phyloP scores from a whole-genome alignment of 2,888 invertebrate genomes.

The Andrena marginata region DNA sequence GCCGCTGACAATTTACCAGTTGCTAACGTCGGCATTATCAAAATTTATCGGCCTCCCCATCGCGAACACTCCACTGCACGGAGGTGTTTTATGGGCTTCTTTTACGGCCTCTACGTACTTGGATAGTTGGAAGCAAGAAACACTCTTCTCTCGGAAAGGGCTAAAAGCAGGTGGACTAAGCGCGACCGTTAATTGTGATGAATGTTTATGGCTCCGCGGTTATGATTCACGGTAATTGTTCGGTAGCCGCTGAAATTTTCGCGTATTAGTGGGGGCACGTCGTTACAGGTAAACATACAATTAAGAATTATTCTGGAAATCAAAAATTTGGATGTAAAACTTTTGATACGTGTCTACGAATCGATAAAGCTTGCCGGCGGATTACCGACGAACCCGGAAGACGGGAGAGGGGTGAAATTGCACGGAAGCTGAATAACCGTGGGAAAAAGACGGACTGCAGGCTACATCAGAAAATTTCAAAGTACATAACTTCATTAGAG shows the following conservation, averaged over 20 bases:
- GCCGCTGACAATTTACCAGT: conserved; percentile 64
- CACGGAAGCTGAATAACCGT: conserved; percentile 1
- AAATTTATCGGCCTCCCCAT: conserved; percentile 69
- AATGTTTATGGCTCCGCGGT: background rate
- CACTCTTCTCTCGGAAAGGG: background rate
- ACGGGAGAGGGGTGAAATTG: background rate
- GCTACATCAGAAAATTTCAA: conserved; percentile 50
- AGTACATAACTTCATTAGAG: conserved; percentile 48
- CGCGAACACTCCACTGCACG: conserved; percentile 42
- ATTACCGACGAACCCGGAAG: background rate
- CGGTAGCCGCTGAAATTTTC: background rate
- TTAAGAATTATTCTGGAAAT: too few relatives aligned
- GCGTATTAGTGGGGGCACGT: background rate
- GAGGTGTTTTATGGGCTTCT: conserved; percentile 48
- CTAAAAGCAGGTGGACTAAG: conserved; percentile 11
- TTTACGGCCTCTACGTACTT: conserved; percentile 33
- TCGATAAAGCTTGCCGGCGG: too few relatives aligned
- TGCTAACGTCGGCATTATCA: conserved; percentile 66
- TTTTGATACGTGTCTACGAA: background rate
- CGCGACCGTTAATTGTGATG: conserved; percentile 32
- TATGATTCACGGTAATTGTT: conserved; percentile 4
- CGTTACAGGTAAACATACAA: too few relatives aligned
- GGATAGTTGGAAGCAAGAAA: conserved; percentile 1
- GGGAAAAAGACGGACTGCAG: conserved; percentile 25
- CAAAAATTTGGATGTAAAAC: background rate